Base-by-base conservation (phyloP, 2,113 vertebrate genomes). In the Noturus placidus region DNA sequence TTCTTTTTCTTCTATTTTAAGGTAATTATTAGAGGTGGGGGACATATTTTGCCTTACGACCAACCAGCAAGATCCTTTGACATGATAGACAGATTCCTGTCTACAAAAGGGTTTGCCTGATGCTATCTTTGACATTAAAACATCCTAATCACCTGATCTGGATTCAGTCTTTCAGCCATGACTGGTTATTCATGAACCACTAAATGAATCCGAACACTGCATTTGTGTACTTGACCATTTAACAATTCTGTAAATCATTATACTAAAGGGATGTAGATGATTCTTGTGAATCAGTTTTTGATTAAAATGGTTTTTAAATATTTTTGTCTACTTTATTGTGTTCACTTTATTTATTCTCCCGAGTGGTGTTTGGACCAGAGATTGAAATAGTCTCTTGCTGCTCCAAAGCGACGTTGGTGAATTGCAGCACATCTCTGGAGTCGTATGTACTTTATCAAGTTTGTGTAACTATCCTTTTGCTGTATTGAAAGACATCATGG, bases 61-160 rank as follows among this genome's bases (percentile, higher is more conserved):
- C 96, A 97, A 85, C 96, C 97, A 54, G 94, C 94, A 86, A 94
- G 96, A 88, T 91, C 96, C 72, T 96, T 96, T 86, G 95, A 96
- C 86, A 96, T 96, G 96, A 97, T 96, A 65, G 96, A 97, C 87
- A 94, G 96, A 87, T 97, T 97, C 92, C 93, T 97, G 65, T 96
- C 94, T 33, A 95, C 90, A 13, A 95, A 78, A 89, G 95, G 94
- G 84, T 95, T 95, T 69, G 80, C 63, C 33, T 83, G 61, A 74
- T 52, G 35, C 27, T 86, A 50, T 86, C 59, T 22, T 2, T 82
- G 20, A 42, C 2, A 1, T 46, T 50, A 25, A 11, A 8, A 82
- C 82, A 46, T n/a, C 78, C 67, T 65, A 83, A n/a, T 54, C 42
- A 77, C 20, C 8, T 27, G 50, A 2, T 57, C 25, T 69, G 22